Base-by-base conservation (phyloP, 2,113 vertebrate species). In the Zingel zingel region DNA sequence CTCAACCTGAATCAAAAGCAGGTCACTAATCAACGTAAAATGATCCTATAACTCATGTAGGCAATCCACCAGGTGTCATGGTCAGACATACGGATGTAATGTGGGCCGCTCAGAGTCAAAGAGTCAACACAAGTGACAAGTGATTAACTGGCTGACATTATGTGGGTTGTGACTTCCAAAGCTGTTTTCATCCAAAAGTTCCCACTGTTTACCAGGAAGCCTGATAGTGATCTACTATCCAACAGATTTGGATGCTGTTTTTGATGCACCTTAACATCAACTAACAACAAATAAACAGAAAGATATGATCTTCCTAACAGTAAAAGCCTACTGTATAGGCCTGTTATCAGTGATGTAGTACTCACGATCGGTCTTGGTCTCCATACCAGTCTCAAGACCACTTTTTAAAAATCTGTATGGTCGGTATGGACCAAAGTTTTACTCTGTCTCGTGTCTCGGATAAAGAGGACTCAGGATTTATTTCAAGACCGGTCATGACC, bases 191-290 rank as follows among this genome's bases (percentile, higher is more conserved):
- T 54, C 59, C 48, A 69, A 45, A 82, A 61, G 39, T 71, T 67
- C 80, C 58, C 64, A 67, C 27, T 45, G 51, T 75, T 90, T 64
- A 61, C 56, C 47, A 47, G 6, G 16, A 30, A 78, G 50, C 6
- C 59, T 5, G 14, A 71, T 11, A 63, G 39, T 7, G 1, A 57
- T 57, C 48, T 62, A 21, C 18, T 71, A 39, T 19, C 23, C 16
- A 19, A 6, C 36, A 51, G 43, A 54, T 68, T 77, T 4, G 39
- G 10, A 11, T 50, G 45, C 25, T 36, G 25, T 9, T 51, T 9
- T 51, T 69, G 13, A 71, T 47, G 27, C 56, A 57, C 10, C 19
- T 39, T 43, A 77, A 56, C n/a, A 50, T 27, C 1, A 0, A 0
- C 16, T 58, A 68, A 19, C 21, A 57, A 6, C 14, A 39, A 39